Conservation (phyloP, 2,888 invertebrate species). For the Xestia rhomboidea region DNA sequence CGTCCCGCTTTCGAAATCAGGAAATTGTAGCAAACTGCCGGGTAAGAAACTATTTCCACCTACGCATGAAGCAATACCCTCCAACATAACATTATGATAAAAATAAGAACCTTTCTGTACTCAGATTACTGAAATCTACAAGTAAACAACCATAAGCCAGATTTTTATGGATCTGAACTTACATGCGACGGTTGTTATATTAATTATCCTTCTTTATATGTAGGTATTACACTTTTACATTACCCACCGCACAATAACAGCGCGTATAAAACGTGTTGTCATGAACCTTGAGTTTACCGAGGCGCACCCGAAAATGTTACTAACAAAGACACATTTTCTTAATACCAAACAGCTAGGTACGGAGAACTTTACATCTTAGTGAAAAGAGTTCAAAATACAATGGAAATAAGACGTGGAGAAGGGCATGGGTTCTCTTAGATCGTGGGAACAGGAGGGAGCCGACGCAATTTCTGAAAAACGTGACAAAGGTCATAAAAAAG, state of each 20-base stretch:
- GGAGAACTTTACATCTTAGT: slow-evolving; percentile 58
- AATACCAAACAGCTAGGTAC: slow-evolving; percentile 45
- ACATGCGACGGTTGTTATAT: slow-evolving; percentile 10
- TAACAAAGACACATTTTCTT: slow-evolving; percentile 62
- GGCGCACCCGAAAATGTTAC: slow-evolving; percentile 60
- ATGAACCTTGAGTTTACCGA: slow-evolving; percentile 66
- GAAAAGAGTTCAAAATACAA: slow-evolving; percentile 69
- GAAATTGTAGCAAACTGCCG: slow-evolving; percentile 37
- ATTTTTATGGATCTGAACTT: slow-evolving; percentile 17
- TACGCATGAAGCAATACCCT: too few species aligned
- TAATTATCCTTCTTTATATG: slow-evolving; percentile 43
- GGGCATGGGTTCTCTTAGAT: slow-evolving; percentile 70
- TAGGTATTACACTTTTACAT: slow-evolving; percentile 57
- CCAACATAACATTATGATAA: slow-evolving; percentile 3
- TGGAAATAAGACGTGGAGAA: slow-evolving; percentile 46
- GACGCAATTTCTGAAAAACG: slow-evolving; percentile 81
- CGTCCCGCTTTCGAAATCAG: slow-evolving; percentile 47
- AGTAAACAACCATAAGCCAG: not conserved
- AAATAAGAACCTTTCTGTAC: slow-evolving; percentile 13
- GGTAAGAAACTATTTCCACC: not conserved
- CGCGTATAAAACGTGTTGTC: slow-evolving; percentile 65
- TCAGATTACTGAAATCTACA: slow-evolving; percentile 5
- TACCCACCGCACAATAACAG: slow-evolving; percentile 57
- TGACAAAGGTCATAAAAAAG: slow-evolving; percentile 82
- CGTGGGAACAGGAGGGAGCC: slow-evolving; percentile 68